phyloP scores from a whole-genome alignment of 2,888 invertebrate species.

The Sisyra terminalis region DNA sequence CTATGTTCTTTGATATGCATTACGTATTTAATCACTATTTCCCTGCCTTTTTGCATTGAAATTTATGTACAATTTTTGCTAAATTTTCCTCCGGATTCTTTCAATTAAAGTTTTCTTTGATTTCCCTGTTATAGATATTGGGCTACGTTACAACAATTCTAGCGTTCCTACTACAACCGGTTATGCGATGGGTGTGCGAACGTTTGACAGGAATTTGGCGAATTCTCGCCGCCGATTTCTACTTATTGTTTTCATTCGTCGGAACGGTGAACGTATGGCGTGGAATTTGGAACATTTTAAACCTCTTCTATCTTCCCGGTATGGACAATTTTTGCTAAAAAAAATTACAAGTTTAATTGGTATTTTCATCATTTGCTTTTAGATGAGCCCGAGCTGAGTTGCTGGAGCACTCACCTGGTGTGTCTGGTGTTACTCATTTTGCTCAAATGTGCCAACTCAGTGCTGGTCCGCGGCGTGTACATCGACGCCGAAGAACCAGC shows the following conservation, averaged over 20 bases:
- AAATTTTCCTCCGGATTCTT: neutral
- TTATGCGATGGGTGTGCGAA: constrained; percentile 53
- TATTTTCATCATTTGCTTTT: constrained; percentile 18
- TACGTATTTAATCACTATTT: too few species aligned
- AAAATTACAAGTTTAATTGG: neutral
- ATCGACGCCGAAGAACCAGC: constrained; percentile 74
- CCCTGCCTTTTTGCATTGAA: too few species aligned
- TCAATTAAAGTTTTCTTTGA: constrained; percentile 9
- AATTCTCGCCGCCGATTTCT: constrained; percentile 56
- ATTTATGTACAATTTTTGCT: neutral
- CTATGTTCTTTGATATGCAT: too few species aligned
- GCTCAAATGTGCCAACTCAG: constrained; percentile 72
- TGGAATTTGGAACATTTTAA: constrained; percentile 68
- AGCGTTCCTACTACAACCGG: constrained; percentile 58
- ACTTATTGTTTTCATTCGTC: constrained; percentile 57
- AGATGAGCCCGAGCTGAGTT: constrained; percentile 58
- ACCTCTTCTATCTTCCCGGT: constrained; percentile 66
- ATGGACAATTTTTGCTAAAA: constrained; percentile 10
- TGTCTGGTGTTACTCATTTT: constrained; percentile 59
- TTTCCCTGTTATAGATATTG: constrained; percentile 42
- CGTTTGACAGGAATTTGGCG: constrained; percentile 47
- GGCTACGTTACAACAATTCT: constrained; percentile 58
- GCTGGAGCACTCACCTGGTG: constrained; percentile 62
- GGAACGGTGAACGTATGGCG: constrained; percentile 82
- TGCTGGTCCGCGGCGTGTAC: constrained; percentile 73